These are phyloP conservation scores for Adineta ricciae DNA, from an alignment of 2,888 invertebrate genomes.

Conservation along the genomic window DNA sequence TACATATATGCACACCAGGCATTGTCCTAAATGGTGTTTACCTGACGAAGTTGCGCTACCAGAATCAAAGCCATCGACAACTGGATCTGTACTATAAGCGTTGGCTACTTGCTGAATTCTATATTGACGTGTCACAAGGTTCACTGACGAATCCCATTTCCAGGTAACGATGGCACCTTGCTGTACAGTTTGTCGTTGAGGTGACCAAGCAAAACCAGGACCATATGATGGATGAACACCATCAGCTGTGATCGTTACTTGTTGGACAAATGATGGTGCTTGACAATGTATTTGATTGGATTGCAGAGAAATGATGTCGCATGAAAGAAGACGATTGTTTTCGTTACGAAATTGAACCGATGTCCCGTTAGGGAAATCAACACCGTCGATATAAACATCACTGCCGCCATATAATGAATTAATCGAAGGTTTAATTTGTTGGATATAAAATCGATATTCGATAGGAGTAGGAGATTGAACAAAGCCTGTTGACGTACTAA, in stretches of 20 bases:
- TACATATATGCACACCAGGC: too few species aligned
- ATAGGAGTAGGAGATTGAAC: not conserved
- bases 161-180: slow-evolving; percentile 36
- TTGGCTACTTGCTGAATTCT: slow-evolving; percentile 34
- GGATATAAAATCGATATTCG: not conserved
- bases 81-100: not conserved
- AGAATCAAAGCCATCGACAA: slow-evolving; percentile 24
- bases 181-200: not conserved
- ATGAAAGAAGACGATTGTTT: not conserved
- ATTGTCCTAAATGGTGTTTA: not conserved
- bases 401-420: slow-evolving; percentile 37
- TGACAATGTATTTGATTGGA: not conserved
- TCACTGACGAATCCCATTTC: slow-evolving; percentile 35
- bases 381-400: slow-evolving; percentile 39
- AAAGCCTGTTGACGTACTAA: not conserved
- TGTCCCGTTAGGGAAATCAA: slow-evolving; percentile 36
- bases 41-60: slow-evolving; percentile 17
- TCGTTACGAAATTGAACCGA: not conserved
- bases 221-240: not conserved
- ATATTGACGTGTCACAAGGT: slow-evolving; percentile 30
- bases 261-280: not conserved
- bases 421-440: slow-evolving; percentile 34
- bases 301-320: not conserved
- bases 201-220: not conserved
- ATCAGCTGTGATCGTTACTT: not conserved